These are phyloP conservation scores for Nasonia vitripennis DNA, from an alignment of 1,140 invertebrate species.

Conservation along the genomic window DNA sequence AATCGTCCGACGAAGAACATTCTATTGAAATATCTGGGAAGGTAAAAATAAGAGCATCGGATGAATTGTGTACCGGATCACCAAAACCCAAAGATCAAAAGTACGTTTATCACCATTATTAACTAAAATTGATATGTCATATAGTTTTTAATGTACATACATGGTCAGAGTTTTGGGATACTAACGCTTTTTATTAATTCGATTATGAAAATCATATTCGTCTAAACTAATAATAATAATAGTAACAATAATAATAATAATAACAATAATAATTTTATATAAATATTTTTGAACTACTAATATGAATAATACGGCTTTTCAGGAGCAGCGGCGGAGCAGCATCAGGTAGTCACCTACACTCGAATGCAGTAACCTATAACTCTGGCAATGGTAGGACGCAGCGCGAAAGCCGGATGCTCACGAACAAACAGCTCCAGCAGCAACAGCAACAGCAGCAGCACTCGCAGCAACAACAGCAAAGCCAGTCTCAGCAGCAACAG, in stretches of 20 bases:
- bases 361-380: slow-evolving; percentile 67
- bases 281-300: not conserved
- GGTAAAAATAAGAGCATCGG: slow-evolving; percentile 70
- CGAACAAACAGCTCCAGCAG: slow-evolving; percentile 66
- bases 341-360: slow-evolving; percentile 67
- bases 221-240: no score
- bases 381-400: slow-evolving; percentile 60
- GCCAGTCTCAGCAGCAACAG: slow-evolving; percentile 16
- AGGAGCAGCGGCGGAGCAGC: slow-evolving; percentile 66
- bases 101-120: slow-evolving; percentile 58
- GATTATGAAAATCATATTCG: no score
- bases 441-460: slow-evolving; percentile 34
- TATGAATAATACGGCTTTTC: slow-evolving; percentile 38
- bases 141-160: not conserved
- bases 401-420: slow-evolving; percentile 71
- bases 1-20: slow-evolving; percentile 87
- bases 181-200: no score
- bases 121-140: not conserved
- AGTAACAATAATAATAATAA: no score
- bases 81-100: slow-evolving; percentile 74
- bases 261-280: not conserved
- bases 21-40: slow-evolving; percentile 83
- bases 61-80: slow-evolving; percentile 68
- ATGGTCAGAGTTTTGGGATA: no score
- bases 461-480: slow-evolving; percentile 13